Conservation (phyloP, 2,888 invertebrate genomes). For the Limnephilus lunatus region DNA sequence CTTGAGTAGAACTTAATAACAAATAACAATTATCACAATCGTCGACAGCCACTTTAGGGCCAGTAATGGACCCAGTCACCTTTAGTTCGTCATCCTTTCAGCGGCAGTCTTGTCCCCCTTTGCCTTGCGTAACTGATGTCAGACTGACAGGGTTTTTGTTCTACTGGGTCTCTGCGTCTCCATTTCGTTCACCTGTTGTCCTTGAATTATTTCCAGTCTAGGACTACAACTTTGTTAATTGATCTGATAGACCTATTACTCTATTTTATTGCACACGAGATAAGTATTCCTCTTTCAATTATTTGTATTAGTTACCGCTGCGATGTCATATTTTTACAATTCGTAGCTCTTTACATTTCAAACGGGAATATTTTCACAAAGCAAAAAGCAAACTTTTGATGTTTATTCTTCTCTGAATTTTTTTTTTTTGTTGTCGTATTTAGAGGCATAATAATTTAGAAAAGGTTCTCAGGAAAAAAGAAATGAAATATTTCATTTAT, state of each 20-base stretch:
- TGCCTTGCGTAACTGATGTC: background rate
- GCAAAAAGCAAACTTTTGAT: background rate
- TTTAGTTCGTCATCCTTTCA: background rate
- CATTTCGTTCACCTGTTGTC: background rate
- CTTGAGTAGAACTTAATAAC: background rate
- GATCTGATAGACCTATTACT: background rate
- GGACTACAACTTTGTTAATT: background rate
- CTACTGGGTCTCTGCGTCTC: background rate
- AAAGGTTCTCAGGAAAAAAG: background rate
- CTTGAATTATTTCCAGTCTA: background rate
- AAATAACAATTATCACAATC: background rate
- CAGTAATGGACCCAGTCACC: background rate
- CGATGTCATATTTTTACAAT: no score
- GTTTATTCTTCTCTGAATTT: background rate
- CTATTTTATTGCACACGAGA: background rate
- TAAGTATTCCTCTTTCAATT: no score
- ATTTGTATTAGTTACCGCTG: no score
- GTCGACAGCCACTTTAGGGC: background rate
- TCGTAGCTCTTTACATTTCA: no score
- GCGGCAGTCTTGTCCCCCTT: background rate
- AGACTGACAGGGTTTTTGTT: background rate
- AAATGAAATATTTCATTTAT: background rate
- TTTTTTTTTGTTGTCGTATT: background rate
- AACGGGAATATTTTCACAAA: no score
- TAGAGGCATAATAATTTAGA: no score